These are phyloP conservation scores for Lagria hirta DNA, from an alignment of 2,888 invertebrate species.

Conservation along the genomic window DNA sequence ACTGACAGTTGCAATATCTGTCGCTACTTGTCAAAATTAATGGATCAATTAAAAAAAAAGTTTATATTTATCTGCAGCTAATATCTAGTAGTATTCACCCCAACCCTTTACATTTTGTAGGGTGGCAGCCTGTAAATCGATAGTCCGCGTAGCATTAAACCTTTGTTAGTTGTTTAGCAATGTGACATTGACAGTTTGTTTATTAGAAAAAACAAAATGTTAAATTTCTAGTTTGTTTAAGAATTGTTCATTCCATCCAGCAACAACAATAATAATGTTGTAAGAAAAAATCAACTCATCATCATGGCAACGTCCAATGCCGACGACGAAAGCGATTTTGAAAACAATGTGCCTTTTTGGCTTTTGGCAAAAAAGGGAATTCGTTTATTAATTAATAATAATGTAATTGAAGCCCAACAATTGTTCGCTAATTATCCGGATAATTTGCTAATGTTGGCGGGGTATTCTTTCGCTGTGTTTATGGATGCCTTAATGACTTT, in stretches of 20 bases:
- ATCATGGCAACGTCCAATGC: not conserved
- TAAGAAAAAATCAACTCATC: no score
- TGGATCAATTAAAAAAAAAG: no score
- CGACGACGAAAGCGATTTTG: constrained; percentile 5
- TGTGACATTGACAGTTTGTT: constrained; percentile 17
- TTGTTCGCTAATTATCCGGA: constrained; percentile 53
- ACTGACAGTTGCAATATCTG: no score
- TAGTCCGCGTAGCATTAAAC: constrained; percentile 6
- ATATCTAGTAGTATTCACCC: no score
- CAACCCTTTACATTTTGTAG: no score
- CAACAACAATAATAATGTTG: constrained; percentile 3
- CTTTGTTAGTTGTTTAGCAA: constrained; percentile 10
- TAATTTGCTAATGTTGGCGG: constrained; percentile 55
- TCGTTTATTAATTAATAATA: constrained; percentile 55
- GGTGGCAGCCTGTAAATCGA: no score
- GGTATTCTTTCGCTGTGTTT: constrained; percentile 55
- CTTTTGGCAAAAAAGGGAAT: constrained; percentile 54
- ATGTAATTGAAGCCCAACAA: constrained; percentile 52
- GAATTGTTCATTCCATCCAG: constrained; percentile 4
- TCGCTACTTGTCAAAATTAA: no score
- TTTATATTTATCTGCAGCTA: no score
- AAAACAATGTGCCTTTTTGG: constrained; percentile 46
- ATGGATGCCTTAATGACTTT: constrained; percentile 70
- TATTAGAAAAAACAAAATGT: constrained; percentile 10
- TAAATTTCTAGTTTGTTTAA: constrained; percentile 2